Conservation (phyloP, 2,888 invertebrate species). For the Cataglyphis livida region DNA sequence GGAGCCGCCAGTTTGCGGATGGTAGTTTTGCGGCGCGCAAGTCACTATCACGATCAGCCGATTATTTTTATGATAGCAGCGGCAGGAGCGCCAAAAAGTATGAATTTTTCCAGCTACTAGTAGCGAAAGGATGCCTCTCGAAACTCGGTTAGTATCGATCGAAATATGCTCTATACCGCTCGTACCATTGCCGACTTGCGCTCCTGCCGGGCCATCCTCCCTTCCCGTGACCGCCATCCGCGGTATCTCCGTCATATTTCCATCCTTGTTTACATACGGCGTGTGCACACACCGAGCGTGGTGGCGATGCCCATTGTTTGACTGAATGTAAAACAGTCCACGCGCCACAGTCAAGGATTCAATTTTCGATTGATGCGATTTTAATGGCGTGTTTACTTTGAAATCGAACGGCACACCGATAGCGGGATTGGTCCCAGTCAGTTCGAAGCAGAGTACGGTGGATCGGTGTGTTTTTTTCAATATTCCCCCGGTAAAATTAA, state of each 20-base stretch:
- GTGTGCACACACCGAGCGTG: slow-evolving; percentile 60
- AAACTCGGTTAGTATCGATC: slow-evolving; percentile 70
- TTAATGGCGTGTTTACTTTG: slow-evolving; percentile 77
- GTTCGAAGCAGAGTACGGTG: slow-evolving; percentile 1
- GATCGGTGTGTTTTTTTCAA: slow-evolving; percentile 25
- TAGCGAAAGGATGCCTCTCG: slow-evolving; percentile 42
- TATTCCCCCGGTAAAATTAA: slow-evolving; percentile 40
- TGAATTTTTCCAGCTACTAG: slow-evolving; percentile 59
- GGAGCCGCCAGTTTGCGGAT: slow-evolving; percentile 30
- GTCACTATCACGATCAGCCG: slow-evolving; percentile 50
- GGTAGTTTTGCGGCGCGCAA: slow-evolving; percentile 44
- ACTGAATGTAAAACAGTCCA: slow-evolving; percentile 59
- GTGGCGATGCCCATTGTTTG: slow-evolving; percentile 66
- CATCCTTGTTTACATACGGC: slow-evolving; percentile 73
- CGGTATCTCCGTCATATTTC: slow-evolving; percentile 71
- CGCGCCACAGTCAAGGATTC: slow-evolving; percentile 70
- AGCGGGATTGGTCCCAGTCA: slow-evolving; percentile 28
- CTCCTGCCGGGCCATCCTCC: slow-evolving; percentile 23
- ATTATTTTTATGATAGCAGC: slow-evolving; percentile 63
- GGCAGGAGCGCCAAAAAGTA: slow-evolving; percentile 52
- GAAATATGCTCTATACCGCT: slow-evolving; percentile 70
- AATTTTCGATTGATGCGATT: slow-evolving; percentile 77
- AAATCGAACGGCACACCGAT: slow-evolving; percentile 55
- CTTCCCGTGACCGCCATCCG: slow-evolving; percentile 22
- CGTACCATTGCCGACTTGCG: slow-evolving; percentile 44